These are phyloP conservation scores for Andrena fulva DNA, from an alignment of 2,888 invertebrate species.

Conservation along the genomic window DNA sequence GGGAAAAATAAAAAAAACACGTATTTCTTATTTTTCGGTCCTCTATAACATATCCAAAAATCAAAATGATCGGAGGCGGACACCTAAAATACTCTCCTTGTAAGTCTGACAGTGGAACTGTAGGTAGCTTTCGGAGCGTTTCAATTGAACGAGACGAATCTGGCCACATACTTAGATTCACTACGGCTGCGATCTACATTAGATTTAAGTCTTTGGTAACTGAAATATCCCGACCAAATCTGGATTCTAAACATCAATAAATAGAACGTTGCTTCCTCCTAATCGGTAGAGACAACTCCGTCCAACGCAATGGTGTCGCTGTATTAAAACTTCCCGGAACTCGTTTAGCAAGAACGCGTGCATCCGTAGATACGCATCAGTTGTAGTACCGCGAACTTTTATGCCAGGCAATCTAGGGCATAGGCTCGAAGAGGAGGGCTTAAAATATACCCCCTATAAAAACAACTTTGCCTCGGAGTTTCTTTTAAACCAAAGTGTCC, in stretches of 20 bases:
- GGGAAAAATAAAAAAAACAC: no score
- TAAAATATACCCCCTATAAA: neutral
- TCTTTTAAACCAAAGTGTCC: neutral
- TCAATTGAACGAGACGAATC: slow-evolving; percentile 5
- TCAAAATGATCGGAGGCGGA: no score
- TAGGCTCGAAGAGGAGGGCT: slow-evolving; percentile 1
- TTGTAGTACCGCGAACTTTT: neutral
- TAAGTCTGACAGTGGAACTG: neutral
- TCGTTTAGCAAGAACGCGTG: slow-evolving; percentile 11
- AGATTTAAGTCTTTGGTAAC: neutral
- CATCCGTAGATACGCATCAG: neutral
- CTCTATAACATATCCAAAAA: no score
- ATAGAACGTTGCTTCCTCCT: no score
- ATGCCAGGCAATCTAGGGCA: neutral
- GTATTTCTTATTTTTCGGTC: no score
- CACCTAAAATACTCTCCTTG: no score
- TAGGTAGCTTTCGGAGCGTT: neutral
- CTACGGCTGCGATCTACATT: neutral
- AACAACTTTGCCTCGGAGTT: slow-evolving; percentile 6
- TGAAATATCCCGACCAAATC: neutral
- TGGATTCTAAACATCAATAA: neutral
- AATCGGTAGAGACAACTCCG: neutral
- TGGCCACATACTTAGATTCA: slow-evolving; percentile 19
- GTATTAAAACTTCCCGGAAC: neutral
- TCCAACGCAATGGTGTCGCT: neutral